Evolutionary conservation across 2,797 vertebrate genomes (phyloP), one percentile per base, ranked within the genome.

Genomic region (Neosalanx taihuensis): DNA sequence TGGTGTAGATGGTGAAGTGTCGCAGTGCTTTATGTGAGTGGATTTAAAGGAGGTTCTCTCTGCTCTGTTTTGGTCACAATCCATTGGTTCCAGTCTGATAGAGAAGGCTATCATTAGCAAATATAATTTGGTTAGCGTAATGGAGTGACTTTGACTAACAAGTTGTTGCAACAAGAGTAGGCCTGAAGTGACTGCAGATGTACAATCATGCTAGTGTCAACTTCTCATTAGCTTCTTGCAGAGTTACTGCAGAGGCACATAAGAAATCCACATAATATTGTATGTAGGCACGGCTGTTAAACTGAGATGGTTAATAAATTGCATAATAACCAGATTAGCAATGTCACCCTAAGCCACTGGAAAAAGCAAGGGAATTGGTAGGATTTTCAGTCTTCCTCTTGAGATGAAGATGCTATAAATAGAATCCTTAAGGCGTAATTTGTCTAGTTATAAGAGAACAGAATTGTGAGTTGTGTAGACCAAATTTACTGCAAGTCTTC

Each of bases 271-370:
- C 86, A 88, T 88, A 88, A 89, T 78, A 76, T 73, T 70, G 72
- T 90, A 88, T 89, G 88, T 85, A 83, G 72, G 73, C 71, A 76
- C 18, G 75, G 83, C 84, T 81, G 80, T 89, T 91, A 91, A 87
- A 91, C 75, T 80, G 83, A 85, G 86, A 85, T 72, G 80, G 76
- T 83, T 92, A 89, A 92, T 91, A 87, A 92, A 92, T 92, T 90
- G 90, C 89, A 89, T 92, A 92, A 92, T 92, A 92, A 90, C 89
- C 89, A 91, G 89, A 92, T 92, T 91, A 92, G 85, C 88, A 89
- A 91, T 92, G 92, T 93, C 90, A 91, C 83, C 83, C 83, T 90
- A 91, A 92, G 89, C 90, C 90, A 79, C 86, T 90, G 87, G 90
- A 89, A 88, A 91, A 89, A 73, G 79, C 90, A 70, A 82, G 83